phyloP scores from a whole-genome alignment of 2,113 vertebrate genomes.

The Emydocephalus ijimae region DNA sequence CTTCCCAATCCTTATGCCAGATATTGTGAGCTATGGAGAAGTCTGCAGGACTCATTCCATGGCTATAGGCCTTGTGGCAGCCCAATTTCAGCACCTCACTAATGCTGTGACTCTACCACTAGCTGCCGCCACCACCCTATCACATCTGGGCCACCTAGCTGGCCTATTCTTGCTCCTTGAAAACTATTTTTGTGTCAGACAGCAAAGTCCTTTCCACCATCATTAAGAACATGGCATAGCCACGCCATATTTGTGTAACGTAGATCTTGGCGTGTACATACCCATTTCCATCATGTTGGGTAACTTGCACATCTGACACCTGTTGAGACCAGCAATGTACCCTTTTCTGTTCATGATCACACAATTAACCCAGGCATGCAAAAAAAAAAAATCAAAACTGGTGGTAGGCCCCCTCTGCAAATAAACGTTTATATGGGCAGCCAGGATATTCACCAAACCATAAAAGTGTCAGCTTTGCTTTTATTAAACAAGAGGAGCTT shows the following conservation, averaged over 20 bases:
- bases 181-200: constrained; percentile 44
- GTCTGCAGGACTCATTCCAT: background rate
- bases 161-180: constrained; percentile 32
- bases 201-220: background rate
- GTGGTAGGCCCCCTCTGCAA: constrained; percentile 22
- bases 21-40: constrained; percentile 45
- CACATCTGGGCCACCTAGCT: background rate
- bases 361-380: constrained; percentile 37
- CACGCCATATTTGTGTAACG: constrained; percentile 1
- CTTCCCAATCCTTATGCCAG: constrained; percentile 56
- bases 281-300: constrained; percentile 9
- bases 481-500: constrained; percentile 7
- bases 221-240: constrained; percentile 4
- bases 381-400: constrained; percentile 16
- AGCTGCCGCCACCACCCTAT: background rate
- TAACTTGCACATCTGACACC: constrained; percentile 1
- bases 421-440: constrained; percentile 27
- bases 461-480: constrained; percentile 32
- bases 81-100: constrained; percentile 2
- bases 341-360: constrained; percentile 18
- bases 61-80: constrained; percentile 17
- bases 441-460: constrained; percentile 34
- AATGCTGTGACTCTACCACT: constrained; percentile 12
- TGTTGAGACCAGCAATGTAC: background rate
- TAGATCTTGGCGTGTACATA: background rate